These are phyloP conservation scores for Drosophila nebulosa DNA, from an alignment of 1,140 invertebrate genomes.

Conservation along the genomic window DNA sequence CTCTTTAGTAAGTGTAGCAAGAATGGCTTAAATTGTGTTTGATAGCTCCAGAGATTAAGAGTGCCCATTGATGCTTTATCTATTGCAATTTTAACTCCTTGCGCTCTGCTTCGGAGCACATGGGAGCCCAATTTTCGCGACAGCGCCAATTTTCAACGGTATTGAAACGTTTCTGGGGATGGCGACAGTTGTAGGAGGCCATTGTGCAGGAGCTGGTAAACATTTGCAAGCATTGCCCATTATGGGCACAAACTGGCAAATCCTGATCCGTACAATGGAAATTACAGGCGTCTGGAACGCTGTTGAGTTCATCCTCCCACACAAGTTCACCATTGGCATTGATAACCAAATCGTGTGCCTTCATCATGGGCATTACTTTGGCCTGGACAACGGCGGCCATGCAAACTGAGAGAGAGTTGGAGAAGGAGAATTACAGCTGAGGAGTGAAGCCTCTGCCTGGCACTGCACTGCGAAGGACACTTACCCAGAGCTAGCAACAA, in stretches of 20 bases:
- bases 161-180: conserved; percentile 61
- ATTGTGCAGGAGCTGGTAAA: conserved; percentile 60
- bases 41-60: too few species aligned
- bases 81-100: conserved; percentile 20
- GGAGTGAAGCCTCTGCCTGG: not conserved
- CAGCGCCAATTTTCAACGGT: conserved; percentile 58
- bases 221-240: conserved; percentile 62
- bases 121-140: conserved; percentile 35
- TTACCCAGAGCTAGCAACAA: conserved; percentile 39
- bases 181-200: conserved; percentile 64
- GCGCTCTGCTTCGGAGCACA: conserved; percentile 46
- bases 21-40: too few species aligned
- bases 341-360: conserved; percentile 33
- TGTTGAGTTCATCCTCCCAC: conserved; percentile 17
- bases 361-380: conserved; percentile 39
- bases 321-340: conserved; percentile 52
- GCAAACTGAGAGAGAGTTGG: conserved; percentile 7
- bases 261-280: conserved; percentile 46
- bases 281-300: conserved; percentile 43
- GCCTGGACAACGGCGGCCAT: conserved; percentile 16
- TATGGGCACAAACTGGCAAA: conserved; percentile 51
- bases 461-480: not conserved
- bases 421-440: not conserved
- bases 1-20: too few species aligned
- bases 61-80: too few species aligned